Evolutionary conservation across 2,888 invertebrate genomes (phyloP).

Genomic region (Thysanoteuthis rhombus): DNA sequence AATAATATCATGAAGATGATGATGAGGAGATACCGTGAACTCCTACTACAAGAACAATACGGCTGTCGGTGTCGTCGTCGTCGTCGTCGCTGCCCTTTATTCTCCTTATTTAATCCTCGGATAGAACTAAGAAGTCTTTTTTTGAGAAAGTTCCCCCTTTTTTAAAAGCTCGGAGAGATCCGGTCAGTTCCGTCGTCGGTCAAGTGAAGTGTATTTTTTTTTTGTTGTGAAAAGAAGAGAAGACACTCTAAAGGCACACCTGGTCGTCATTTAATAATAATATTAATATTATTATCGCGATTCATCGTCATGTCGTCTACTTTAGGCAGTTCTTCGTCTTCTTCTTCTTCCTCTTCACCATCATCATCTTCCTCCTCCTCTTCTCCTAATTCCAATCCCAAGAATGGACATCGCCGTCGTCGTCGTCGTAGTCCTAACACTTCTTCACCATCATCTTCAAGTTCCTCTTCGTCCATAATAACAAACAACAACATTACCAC

Average conservation of each 20-base stretch:
- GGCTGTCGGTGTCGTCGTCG: background rate
- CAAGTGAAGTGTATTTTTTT: background rate
- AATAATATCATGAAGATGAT: background rate
- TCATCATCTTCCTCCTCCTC: background rate
- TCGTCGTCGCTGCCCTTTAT: background rate
- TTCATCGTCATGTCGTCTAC: constrained; percentile 1
- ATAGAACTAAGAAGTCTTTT: background rate
- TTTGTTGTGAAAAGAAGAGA: background rate
- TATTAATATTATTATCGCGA: background rate
- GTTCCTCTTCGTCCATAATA: background rate
- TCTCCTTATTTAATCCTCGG: background rate
- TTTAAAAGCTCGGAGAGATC: background rate
- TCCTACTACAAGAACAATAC: background rate
- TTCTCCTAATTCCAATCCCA: background rate
- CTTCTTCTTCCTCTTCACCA: background rate
- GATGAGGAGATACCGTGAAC: background rate
- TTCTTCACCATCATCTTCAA: background rate
- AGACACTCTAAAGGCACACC: background rate
- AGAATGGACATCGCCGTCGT: background rate
- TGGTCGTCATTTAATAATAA: background rate
- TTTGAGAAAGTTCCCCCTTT: background rate
- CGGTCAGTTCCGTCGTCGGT: background rate
- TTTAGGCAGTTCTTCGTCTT: background rate
- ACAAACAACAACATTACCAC: background rate
- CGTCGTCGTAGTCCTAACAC: background rate